A percentile compares a stretch with the other conserved stretches of the same genome.
Conservation (phyloP, 2,888 invertebrate species). For the Pedicia rivosa region DNA sequence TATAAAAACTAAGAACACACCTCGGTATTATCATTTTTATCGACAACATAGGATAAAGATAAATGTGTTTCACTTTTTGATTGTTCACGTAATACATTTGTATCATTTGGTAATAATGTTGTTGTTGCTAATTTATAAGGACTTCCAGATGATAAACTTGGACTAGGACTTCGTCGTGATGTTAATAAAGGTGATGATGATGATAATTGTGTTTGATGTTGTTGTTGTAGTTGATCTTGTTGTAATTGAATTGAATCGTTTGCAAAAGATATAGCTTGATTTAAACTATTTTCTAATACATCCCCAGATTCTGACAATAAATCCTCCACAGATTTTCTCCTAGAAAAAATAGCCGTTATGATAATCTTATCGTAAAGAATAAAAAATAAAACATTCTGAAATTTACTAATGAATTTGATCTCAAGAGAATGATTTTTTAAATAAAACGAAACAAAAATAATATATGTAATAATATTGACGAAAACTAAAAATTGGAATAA, state of each 20-base stretch:
- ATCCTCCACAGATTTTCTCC: conserved; percentile 51
- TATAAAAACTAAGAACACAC: conserved; percentile 11
- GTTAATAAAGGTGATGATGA: conserved; percentile 6
- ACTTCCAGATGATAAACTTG: conserved; percentile 2
- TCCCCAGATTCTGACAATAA: conserved; percentile 47
- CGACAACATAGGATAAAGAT: conserved; percentile 10
- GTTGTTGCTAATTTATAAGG: neutral
- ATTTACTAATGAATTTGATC: too few species aligned
- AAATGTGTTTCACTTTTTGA: conserved; percentile 12
- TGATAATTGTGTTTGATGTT: conserved; percentile 7
- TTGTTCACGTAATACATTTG: conserved; percentile 1
- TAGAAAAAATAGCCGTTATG: conserved; percentile 22
- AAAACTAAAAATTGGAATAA: too few species aligned
- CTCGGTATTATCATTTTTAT: conserved; percentile 13
- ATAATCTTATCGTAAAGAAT: too few species aligned
- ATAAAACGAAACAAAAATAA: too few species aligned
- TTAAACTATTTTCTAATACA: conserved; percentile 45
- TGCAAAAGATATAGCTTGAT: conserved; percentile 40
- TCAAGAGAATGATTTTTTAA: too few species aligned
- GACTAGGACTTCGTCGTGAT: conserved; percentile 3
- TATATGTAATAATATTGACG: too few species aligned
- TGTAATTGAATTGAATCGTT: conserved; percentile 7
- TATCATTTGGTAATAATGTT: neutral
- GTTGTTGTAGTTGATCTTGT: conserved; percentile 18
- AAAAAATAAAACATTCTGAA: too few species aligned